phyloP scores from a whole-genome alignment of 2,113 vertebrate species.

The Oceanites oceanicus region DNA sequence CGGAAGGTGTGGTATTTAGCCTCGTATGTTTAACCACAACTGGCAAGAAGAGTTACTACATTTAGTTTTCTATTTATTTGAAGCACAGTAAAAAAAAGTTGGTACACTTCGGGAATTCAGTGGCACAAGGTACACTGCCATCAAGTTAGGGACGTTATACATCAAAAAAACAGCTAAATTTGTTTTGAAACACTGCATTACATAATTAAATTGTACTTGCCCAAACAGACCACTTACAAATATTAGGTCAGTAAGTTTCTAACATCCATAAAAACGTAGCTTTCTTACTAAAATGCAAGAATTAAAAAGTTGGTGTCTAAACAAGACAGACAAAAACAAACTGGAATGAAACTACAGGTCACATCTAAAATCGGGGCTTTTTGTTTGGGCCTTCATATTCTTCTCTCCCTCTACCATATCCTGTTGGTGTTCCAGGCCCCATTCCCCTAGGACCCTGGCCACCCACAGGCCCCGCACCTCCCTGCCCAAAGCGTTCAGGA shows the following conservation, averaged over 20 bases:
- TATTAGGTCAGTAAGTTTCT: slow-evolving; percentile 84
- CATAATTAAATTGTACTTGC: slow-evolving; percentile 80
- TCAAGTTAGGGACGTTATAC: slow-evolving; percentile 84
- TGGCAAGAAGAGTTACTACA: slow-evolving; percentile 76
- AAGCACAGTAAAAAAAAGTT: slow-evolving; percentile 85
- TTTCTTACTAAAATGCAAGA: slow-evolving; percentile 95
- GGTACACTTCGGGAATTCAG: slow-evolving; percentile 90
- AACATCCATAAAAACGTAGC: slow-evolving; percentile 86
- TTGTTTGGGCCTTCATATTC: slow-evolving; percentile 98
- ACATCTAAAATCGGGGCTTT: slow-evolving; percentile 96
- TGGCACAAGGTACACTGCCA: slow-evolving; percentile 95
- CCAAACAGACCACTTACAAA: slow-evolving; percentile 85
- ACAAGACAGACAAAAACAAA: slow-evolving; percentile 84
- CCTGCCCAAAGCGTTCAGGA: slow-evolving; percentile 96
- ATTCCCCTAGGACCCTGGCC: slow-evolving; percentile 87
- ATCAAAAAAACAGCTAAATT: slow-evolving; percentile 77
- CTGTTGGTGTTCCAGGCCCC: slow-evolving; percentile 90
- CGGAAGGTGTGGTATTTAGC: slow-evolving; percentile 54
- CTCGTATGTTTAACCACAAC: slow-evolving; percentile 72
- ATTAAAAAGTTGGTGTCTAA: slow-evolving; percentile 90
- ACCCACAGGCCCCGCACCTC: slow-evolving; percentile 87
- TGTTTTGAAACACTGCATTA: slow-evolving; percentile 81
- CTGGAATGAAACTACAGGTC: slow-evolving; percentile 85
- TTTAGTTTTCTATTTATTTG: slow-evolving; percentile 90
- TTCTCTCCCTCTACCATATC: slow-evolving; percentile 97